Base-by-base conservation (phyloP, 2,797 vertebrate species). In the Triplophysa yarkandensis region DNA sequence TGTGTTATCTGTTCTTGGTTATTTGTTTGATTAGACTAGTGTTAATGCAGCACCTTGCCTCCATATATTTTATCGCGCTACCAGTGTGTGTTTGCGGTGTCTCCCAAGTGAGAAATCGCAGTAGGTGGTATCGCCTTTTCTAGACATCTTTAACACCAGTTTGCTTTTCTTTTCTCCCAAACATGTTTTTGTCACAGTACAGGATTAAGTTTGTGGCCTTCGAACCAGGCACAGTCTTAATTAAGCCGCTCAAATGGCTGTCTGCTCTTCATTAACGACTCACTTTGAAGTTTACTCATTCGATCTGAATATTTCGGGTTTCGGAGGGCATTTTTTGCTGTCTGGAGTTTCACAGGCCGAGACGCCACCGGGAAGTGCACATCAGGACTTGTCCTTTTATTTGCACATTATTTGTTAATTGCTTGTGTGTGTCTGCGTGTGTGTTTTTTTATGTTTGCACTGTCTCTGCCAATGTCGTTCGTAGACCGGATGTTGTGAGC, bases 241-340 rank as follows among this genome's bases (percentile, higher is more conserved):
- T 81, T 77, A 82, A 77, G 69, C 69, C 71, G 60, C 83, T 76
- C 76, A 52, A 64, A 74, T 68, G 74, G 72, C 77, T 66, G 77
- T 83, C 83, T 83, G 83, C 82, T 81, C 77, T 76, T 85, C 80
- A 81, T 85, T 85, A 83, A 83, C 69, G 64, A 82, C 64, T 44
- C 50, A 28, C 82, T 82, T 85, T 80, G 81, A 83, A 78, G 81
- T 83, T 80, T 77, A 78, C 69, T 80, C 76, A 43, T 83, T 83
- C 79, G 66, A 83, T 78, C 57, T 11, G 76, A 83, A 78, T 78
- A 77, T 77, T 67, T 77, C 28, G 76, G 73, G 54, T 76, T 80
- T 80, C 65, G 52, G 63, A 65, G 60, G 73, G 17, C 73, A 68
- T 83, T 80, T 76, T 80, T 80, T 44, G 21, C 61, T 80, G 81